Evolutionary conservation across 2,888 invertebrate species (phyloP).

Genomic region (Meloe dianella): DNA sequence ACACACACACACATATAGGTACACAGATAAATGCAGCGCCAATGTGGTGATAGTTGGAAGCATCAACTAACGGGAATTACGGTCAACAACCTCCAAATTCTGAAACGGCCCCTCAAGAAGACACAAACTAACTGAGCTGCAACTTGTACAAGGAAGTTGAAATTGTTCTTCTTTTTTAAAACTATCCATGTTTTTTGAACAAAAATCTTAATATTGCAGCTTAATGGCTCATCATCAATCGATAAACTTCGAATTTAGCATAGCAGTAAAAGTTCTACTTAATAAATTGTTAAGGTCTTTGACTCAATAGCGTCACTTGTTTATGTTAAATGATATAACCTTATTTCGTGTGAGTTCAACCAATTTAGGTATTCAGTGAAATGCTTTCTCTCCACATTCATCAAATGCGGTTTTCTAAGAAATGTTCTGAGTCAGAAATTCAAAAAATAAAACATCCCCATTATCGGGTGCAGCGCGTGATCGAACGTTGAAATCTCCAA

Average conservation of each 20-base stretch:
- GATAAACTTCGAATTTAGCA: slow-evolving; percentile 10
- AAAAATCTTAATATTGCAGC: background rate
- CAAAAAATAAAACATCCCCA: background rate
- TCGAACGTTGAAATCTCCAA: slow-evolving; percentile 3
- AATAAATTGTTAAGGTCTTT: slow-evolving; percentile 38
- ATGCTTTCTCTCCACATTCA: slow-evolving; percentile 43
- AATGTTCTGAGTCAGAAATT: slow-evolving; percentile 13
- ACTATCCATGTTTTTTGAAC: slow-evolving; percentile 20
- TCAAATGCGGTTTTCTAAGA: slow-evolving; percentile 12
- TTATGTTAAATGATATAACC: slow-evolving; percentile 44
- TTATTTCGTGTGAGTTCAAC: slow-evolving; percentile 39
- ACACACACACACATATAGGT: background rate
- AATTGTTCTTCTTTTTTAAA: slow-evolving; percentile 29
- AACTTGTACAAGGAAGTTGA: slow-evolving; percentile 46
- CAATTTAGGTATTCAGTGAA: slow-evolving; percentile 41
- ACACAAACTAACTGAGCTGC: slow-evolving; percentile 39
- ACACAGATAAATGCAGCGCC: slow-evolving; percentile 45
- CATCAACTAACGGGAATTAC: slow-evolving; percentile 51
- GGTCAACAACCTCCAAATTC: slow-evolving; percentile 59
- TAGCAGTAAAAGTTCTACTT: slow-evolving; percentile 39
- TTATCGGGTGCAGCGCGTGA: background rate
- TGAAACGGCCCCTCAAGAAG: slow-evolving; percentile 34
- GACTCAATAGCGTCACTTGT: slow-evolving; percentile 41
- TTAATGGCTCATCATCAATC: background rate
- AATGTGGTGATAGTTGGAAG: slow-evolving; percentile 54